Evolutionary conservation across 2,888 invertebrate genomes (phyloP).

Genomic region (Loripinus fragilis): DNA sequence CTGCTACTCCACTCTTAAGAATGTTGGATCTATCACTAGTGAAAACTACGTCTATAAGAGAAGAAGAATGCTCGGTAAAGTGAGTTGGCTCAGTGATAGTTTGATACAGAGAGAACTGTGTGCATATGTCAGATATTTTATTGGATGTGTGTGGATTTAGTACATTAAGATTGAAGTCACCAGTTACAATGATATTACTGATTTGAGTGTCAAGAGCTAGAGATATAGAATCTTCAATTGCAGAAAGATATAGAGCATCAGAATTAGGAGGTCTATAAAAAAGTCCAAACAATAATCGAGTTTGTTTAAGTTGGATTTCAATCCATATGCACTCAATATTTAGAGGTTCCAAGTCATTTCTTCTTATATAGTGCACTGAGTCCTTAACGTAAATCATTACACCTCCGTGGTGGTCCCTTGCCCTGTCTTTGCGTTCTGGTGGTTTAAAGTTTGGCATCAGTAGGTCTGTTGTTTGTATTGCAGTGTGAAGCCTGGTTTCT

Average conservation of each 20-base stretch:
- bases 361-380: neutral
- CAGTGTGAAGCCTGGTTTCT: neutral
- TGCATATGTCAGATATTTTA: too few relatives aligned
- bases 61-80: too few relatives aligned
- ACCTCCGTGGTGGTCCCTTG: neutral
- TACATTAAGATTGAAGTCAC: neutral
- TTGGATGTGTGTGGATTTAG: too few relatives aligned
- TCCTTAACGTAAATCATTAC: neutral
- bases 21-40: too few relatives aligned
- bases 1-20: too few relatives aligned
- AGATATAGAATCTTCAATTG: neutral
- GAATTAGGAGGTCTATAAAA: neutral
- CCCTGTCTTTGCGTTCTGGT: neutral
- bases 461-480: neutral
- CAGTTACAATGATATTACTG: neutral
- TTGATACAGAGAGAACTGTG: too few relatives aligned
- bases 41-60: too few relatives aligned
- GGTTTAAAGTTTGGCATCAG: neutral
- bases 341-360: neutral
- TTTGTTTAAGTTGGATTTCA: neutral
- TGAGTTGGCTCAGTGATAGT: too few relatives aligned
- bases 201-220: neutral
- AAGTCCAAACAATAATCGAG: neutral
- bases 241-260: neutral
- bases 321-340: constrained; percentile 5